Evolutionary conservation across 1,140 invertebrate genomes (phyloP), one percentile per base, ranked within the genome.

Genomic region (Ephestia elutella): DNA sequence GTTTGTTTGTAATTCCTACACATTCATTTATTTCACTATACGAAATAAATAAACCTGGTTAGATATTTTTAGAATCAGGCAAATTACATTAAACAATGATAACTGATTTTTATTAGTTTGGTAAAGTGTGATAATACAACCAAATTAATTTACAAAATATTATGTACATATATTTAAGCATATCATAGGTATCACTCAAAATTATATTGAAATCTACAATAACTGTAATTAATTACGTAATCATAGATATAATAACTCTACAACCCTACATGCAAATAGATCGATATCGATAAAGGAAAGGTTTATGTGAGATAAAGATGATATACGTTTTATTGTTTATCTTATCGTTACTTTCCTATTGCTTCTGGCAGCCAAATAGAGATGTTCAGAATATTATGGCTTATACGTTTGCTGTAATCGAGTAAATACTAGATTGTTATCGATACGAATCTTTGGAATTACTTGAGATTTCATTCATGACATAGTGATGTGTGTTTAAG

Each of bases 281-380:
- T 44, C 38, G n/a, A 44, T 44, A 44, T 44, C 38, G 38, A 44
- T 44, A 44, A 15, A 44, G 38, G 13, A 15, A 44, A 44, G 38
- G 38, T 44, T 44, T 44, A 44, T 44, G 38, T 44, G 38, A 44
- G 38, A 44, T 44, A 44, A 44, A 44, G 13, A 44, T 44, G 38
- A 44, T 44, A 15, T 44, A 44, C 38, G 38, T 44, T 44, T 44
- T 44, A 44, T 44, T 44, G 38, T 44, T 44, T 44, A 44, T 44
- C 38, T 44, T 44, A 44, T 44, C 38, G 13, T 15, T 44, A 44
- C 38, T 44, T 44, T 44, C 38, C 38, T 44, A 44, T 44, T n/a
- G 38, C 38, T 44, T 44, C 38, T 44, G 38, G n/a, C n/a, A n/a
- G n/a, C n/a, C 38, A 15, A 44, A 44, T 44, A 15, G 38, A 44